Percentiles rank a stretch among this genome's conserved stretches.
phyloP scores from a whole-genome alignment of 2,797 vertebrate species.

The Peromyscus eremicus region DNA sequence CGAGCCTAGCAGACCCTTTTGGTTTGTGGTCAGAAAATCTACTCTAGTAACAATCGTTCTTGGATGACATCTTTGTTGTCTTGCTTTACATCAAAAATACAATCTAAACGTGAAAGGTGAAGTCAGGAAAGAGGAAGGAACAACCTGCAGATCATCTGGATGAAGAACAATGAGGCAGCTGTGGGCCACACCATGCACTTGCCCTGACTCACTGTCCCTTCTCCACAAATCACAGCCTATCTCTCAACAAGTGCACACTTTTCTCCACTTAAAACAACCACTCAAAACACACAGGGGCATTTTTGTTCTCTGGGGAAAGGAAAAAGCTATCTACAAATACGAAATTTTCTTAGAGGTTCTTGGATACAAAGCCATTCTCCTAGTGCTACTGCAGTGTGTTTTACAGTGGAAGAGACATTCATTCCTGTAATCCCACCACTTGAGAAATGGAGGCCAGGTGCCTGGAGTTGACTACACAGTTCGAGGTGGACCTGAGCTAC shows the following conservation, averaged over 20 bases:
- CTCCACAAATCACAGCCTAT: neutral
- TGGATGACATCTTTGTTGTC: neutral
- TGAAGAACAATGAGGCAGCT: slow-evolving; percentile 38
- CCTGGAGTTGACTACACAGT: neutral
- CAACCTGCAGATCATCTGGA: neutral
- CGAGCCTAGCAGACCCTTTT: neutral
- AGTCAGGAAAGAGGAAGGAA: slow-evolving; percentile 55
- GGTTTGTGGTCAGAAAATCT: neutral
- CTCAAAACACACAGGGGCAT: slow-evolving; percentile 18
- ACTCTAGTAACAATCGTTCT: neutral
- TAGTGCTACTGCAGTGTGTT: neutral
- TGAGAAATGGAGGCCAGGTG: neutral
- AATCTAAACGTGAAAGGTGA: slow-evolving; percentile 21
- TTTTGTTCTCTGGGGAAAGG: slow-evolving; percentile 1
- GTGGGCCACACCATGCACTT: neutral
- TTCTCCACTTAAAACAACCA: slow-evolving; percentile 50
- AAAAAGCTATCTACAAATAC: neutral
- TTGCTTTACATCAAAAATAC: neutral
- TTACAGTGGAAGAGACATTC: neutral
- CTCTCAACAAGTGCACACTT: slow-evolving; percentile 31
- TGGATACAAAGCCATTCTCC: slow-evolving; percentile 7
- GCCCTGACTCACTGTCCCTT: neutral
- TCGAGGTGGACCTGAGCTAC: neutral
- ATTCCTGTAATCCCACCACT: too few species aligned
- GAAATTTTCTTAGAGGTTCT: slow-evolving; percentile 22